These are phyloP conservation scores for Urosaurus nigricauda DNA, from an alignment of 2,797 vertebrate species.

Conservation along the genomic window DNA sequence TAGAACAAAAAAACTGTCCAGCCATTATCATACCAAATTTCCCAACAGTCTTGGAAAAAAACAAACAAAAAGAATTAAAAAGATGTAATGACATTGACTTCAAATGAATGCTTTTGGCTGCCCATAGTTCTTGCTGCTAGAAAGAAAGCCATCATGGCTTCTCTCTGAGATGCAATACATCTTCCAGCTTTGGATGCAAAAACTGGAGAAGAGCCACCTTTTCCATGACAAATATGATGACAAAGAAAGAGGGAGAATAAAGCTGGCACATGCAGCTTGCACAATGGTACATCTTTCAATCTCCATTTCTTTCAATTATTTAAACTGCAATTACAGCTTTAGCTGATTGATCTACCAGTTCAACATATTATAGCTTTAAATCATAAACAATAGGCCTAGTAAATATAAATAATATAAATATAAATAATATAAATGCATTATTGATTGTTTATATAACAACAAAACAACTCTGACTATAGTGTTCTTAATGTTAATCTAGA, in stretches of 20 bases:
- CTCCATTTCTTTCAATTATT: background rate
- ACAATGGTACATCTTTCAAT: background rate
- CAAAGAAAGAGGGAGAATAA: background rate
- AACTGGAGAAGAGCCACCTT: slow-evolving; percentile 16
- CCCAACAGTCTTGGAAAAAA: background rate
- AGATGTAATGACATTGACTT: slow-evolving; percentile 16
- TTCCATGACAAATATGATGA: slow-evolving; percentile 11
- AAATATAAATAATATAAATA: background rate
- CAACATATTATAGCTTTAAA: background rate
- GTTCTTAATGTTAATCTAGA: background rate
- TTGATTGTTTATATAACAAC: background rate
- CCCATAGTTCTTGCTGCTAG: background rate
- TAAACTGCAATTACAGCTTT: slow-evolving; percentile 14
- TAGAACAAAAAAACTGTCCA: background rate
- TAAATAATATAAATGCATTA: background rate
- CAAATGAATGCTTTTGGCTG: background rate
- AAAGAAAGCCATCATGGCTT: background rate
- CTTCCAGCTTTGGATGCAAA: slow-evolving; percentile 14
- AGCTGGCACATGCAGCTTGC: background rate
- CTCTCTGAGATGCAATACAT: slow-evolving; percentile 1
- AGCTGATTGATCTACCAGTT: background rate
- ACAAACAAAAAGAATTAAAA: slow-evolving; percentile 26
- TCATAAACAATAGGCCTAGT: background rate
- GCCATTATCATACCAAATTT: background rate
- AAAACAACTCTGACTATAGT: background rate